Evolutionary conservation across 2,113 vertebrate genomes (phyloP), one percentile per base, ranked within the genome.

Genomic region (Irena cyanogastra): DNA sequence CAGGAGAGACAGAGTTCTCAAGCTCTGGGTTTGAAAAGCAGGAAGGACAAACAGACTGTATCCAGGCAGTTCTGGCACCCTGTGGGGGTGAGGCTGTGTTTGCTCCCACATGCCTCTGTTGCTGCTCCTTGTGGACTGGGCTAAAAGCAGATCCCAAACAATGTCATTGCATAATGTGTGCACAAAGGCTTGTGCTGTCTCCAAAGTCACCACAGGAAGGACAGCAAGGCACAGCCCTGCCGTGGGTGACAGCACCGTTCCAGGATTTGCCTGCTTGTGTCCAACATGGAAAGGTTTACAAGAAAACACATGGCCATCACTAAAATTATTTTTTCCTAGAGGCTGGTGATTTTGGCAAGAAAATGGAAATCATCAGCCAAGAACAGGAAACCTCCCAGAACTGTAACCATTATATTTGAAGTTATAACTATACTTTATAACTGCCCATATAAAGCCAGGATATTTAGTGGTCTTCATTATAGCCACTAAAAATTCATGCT

Each of bases 11-110:
- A 24, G 27, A 50, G 79, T 16, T 70, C 26, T n/a, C 16, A 31
- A 56, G n/a, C 16, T 5, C 16, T 7, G 41, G 16, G 30, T 39
- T 56, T 69, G 49, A 21, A 65, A 53, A 50, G 52, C 28, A 61
- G 60, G 56, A 90, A 75, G 81, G 35, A 59, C 44, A 87, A 35
- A 39, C 3, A 60, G 37, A 66, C 63, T 7, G 15, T 19, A 53
- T 9, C 16, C 13, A 30, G 23, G 50, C 49, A 28, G 2, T 68
- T 68, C 39, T 19, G 10, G 11, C 20, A 14, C 2, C 1, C 2
- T 3, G 20, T 2, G 18, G 18, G 14, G 31, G 6, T 57, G 49
- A 18, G 64, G 47, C 47, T 60, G 49, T 57, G 35, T 37, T 76
- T 78, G 35, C 61, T 83, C 39, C n/a, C 49, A 52, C 6, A 3